A percentile compares a stretch with the other conserved stretches of the same genome.
phyloP scores from a whole-genome alignment of 2,888 invertebrate species.

The Pterobdella sp. region DNA sequence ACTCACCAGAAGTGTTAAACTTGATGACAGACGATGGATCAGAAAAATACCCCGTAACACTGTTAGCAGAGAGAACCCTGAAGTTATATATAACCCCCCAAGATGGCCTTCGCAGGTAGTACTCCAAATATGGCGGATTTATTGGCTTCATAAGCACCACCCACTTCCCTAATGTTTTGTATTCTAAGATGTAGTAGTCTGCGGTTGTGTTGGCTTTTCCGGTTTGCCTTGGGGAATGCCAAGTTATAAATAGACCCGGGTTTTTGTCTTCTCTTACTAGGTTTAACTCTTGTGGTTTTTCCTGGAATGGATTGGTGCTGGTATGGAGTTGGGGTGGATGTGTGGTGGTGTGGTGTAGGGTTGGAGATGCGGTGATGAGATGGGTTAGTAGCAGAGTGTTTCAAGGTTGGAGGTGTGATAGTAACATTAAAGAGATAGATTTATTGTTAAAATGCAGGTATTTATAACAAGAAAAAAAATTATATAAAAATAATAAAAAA shows the following conservation, averaged over 20 bases:
- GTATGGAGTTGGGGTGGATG: too few relatives aligned
- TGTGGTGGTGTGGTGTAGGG: too few relatives aligned
- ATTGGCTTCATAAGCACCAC: constrained; percentile 21
- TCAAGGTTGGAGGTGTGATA: too few relatives aligned
- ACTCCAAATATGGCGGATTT: constrained; percentile 8
- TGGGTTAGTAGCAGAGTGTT: too few relatives aligned
- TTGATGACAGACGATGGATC: background rate
- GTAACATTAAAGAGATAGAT: too few relatives aligned
- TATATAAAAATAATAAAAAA: too few relatives aligned
- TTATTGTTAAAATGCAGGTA: too few relatives aligned
- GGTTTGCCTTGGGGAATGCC: background rate
- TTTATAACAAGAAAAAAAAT: too few relatives aligned
- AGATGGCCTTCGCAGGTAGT: constrained; percentile 20
- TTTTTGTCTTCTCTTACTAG: background rate
- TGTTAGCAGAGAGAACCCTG: constrained; percentile 22
- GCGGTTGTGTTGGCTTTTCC: background rate
- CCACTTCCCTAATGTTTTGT: constrained; percentile 21
- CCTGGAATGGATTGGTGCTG: too few relatives aligned
- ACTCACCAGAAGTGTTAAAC: constrained; percentile 24
- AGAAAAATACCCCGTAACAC: background rate
- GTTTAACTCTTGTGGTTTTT: too few relatives aligned
- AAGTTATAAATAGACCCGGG: constrained; percentile 15
- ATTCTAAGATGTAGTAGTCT: constrained; percentile 24
- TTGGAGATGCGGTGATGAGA: too few relatives aligned
- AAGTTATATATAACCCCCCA: constrained; percentile 23